These are phyloP conservation scores for Hippocampus kuda DNA, from an alignment of 2,797 vertebrate genomes.

Conservation along the genomic window DNA sequence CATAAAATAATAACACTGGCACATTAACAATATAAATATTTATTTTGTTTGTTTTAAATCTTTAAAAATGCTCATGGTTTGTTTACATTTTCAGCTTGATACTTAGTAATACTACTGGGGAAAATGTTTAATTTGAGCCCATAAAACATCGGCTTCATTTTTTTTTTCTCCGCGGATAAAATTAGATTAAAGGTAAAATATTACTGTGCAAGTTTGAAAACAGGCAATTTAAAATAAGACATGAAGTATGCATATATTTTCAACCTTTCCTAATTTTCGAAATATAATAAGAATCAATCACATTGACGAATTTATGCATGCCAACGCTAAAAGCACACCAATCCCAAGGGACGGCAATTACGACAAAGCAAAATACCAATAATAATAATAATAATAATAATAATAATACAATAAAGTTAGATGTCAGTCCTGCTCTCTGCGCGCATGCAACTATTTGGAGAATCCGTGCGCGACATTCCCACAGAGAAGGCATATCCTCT, in stretches of 20 bases:
- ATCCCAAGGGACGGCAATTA: neutral
- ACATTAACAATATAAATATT: neutral
- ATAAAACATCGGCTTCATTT: no score
- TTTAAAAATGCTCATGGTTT: no score
- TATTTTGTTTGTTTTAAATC: no score
- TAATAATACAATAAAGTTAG: no score
- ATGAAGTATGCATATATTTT: neutral
- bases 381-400: neutral
- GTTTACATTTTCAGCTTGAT: no score
- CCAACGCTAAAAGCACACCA: neutral
- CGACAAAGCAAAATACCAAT: neutral
- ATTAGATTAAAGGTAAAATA: neutral
- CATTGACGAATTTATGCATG: neutral
- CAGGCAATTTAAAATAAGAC: neutral
- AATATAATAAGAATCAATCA: neutral
- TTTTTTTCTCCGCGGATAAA: neutral
- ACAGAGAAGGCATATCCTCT: neutral
- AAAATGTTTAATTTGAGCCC: no score
- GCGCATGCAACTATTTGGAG: no score
- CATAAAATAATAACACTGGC: neutral
- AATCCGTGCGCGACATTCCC: neutral
- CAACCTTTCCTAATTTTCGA: neutral
- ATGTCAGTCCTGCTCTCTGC: neutral
- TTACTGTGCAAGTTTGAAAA: neutral
- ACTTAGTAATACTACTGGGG: no score